These are phyloP conservation scores for Cordilura impudica DNA, from an alignment of 2,888 invertebrate species.

Conservation along the genomic window DNA sequence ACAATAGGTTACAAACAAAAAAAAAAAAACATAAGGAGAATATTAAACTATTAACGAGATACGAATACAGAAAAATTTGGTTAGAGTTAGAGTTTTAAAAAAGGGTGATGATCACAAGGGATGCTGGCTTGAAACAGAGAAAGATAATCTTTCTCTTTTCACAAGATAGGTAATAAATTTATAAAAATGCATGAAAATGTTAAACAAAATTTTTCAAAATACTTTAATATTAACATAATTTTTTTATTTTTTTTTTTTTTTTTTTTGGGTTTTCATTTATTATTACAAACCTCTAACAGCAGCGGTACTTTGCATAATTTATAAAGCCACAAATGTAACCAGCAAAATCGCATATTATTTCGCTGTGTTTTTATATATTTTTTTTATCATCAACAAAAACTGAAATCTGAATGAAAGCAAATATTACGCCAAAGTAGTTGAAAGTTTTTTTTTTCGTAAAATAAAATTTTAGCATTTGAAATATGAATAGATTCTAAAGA, in stretches of 20 bases:
- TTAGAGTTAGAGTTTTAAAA: too few relatives aligned
- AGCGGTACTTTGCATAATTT: slow-evolving; percentile 56
- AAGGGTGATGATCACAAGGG: background rate
- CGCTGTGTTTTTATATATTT: background rate
- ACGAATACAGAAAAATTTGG: background rate
- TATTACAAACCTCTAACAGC: slow-evolving; percentile 21
- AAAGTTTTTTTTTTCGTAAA: slow-evolving; percentile 21
- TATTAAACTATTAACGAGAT: background rate
- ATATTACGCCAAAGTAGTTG: slow-evolving; percentile 47
- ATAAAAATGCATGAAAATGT: too few relatives aligned
- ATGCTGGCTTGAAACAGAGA: slow-evolving; percentile 10
- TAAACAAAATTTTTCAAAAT: background rate
- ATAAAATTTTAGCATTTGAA: slow-evolving; percentile 26
- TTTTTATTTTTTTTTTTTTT: background rate
- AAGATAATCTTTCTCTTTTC: background rate
- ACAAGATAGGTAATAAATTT: slow-evolving; percentile 37
- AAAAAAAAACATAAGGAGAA: background rate
- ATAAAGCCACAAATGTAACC: slow-evolving; percentile 51
- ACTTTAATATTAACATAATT: background rate
- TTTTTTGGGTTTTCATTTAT: background rate
- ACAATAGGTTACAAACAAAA: background rate
- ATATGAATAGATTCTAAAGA: slow-evolving; percentile 49
- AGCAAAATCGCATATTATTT: slow-evolving; percentile 45
- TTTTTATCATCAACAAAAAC: background rate
- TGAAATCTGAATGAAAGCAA: slow-evolving; percentile 45